Base-by-base conservation (phyloP, 2,113 vertebrate species). In the Picathartes gymnocephalus region DNA sequence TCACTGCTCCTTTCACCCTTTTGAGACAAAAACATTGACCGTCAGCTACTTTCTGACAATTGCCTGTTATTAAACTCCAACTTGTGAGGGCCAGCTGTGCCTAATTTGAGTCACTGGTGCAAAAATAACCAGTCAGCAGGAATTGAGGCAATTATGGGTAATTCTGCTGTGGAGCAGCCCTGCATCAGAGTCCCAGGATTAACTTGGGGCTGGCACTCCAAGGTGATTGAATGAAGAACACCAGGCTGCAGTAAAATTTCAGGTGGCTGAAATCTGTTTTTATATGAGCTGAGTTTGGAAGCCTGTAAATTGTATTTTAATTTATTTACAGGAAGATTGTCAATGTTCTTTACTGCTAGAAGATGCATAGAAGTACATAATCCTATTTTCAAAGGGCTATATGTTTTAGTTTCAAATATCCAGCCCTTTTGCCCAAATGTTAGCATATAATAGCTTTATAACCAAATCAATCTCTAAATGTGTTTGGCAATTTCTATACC, bases 71-170 rank as follows among this genome's bases (percentile, higher is more conserved):
- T 96, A 96, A 96, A 96, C 91, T 91, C 82, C 93, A 69, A 61
- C 80, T 91, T 4, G 28, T 10, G 28, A 51, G 85, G 94, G 87
- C 96, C 96, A 95, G 92, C 93, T 95, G 96, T 94, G 94, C 95
- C 94, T 96, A 95, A 94, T 96, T 93, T 94, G 96, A 95, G 85
- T 93, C 89, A 96, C 81, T 92, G 92, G 88, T 92, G 91, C 92
- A 97, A 95, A 96, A 95, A 96, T 91, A 94, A 96, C 81, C 72
- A 94, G 90, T 96, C 95, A 88, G 93, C 91, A 96, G 93, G 95
- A 96, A 93, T 40, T 28, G 86, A 95, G 95, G 90, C 95, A 96
- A 94, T 97, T 96, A 96, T 56, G 92, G 94, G 90, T 89, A 96
- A 97, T 97, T 97, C 92, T 93, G 83, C 88, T 85, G 70, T 22